These are phyloP conservation scores for Chaetodon trifascialis DNA, from an alignment of 2,113 vertebrate genomes.

Conservation along the genomic window DNA sequence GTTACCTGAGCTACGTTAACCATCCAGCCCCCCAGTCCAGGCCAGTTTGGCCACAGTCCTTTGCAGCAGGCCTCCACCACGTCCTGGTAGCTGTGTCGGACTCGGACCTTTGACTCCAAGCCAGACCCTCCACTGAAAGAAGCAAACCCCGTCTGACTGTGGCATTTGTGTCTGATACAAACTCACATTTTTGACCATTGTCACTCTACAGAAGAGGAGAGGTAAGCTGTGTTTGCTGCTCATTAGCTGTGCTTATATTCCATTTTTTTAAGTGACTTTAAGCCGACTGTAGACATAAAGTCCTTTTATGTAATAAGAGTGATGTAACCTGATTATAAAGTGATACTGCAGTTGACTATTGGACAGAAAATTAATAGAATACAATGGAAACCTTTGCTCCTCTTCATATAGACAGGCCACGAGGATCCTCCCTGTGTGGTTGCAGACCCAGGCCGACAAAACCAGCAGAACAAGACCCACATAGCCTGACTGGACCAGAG, in stretches of 20 bases:
- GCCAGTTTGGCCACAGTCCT: conserved; percentile 78
- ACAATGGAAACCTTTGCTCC: conserved; percentile 59
- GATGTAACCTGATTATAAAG: background rate
- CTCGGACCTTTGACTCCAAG: conserved; percentile 65
- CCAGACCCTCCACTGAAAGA: conserved; percentile 48
- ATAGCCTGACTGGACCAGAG: conserved; percentile 85
- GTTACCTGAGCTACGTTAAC: conserved; percentile 81
- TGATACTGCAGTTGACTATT: background rate
- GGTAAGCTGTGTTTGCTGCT: no score
- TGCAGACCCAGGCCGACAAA: conserved; percentile 83
- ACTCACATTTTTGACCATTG: background rate
- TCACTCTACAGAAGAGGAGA: background rate
- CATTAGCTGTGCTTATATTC: background rate
- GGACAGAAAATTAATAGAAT: background rate
- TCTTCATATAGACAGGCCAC: conserved; percentile 86
- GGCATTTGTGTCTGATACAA: background rate
- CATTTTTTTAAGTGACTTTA: background rate
- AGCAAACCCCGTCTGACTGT: background rate
- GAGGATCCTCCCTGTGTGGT: conserved; percentile 87
- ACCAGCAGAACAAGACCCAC: conserved; percentile 83
- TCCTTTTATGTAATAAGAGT: background rate
- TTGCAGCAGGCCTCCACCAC: conserved; percentile 82
- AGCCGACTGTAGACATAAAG: background rate
- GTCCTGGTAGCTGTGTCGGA: conserved; percentile 85
- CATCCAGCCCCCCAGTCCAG: conserved; percentile 78